phyloP scores from a whole-genome alignment of 2,797 vertebrate species.

The Rhynchonycteris naso region DNA sequence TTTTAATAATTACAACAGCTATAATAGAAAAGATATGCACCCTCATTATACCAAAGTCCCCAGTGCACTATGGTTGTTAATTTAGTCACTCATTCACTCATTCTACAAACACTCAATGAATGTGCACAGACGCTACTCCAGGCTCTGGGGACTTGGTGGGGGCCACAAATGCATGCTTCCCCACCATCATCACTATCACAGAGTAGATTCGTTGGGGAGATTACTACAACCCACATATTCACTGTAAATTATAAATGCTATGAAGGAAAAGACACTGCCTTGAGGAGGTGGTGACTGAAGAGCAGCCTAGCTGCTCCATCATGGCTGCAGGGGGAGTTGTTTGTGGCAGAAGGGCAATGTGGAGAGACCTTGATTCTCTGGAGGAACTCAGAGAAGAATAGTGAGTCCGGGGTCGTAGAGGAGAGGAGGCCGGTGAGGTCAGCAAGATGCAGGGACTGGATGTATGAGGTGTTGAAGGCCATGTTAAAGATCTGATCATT shows the following conservation, averaged over 20 bases:
- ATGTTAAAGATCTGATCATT: background rate
- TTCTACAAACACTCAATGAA: background rate
- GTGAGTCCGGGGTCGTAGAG: fast-evolving
- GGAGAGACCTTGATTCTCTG: background rate
- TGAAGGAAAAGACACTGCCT: background rate
- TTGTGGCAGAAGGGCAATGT: background rate
- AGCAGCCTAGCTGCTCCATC: background rate
- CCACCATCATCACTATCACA: background rate
- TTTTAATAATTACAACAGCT: background rate
- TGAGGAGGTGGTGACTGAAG: background rate
- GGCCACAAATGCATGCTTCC: background rate
- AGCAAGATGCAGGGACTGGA: background rate
- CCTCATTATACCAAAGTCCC: background rate
- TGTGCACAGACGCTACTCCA: background rate
- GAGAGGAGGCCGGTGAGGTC: background rate
- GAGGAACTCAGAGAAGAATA: background rate
- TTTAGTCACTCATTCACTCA: background rate
- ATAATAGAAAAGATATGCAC: background rate
- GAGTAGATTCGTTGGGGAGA: background rate
- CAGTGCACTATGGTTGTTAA: background rate
- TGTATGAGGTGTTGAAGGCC: background rate
- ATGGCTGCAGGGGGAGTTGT: background rate
- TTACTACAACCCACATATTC: background rate
- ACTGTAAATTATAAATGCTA: background rate
- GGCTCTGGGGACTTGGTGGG: background rate